A percentile compares a stretch with the other conserved stretches of the same genome.
phyloP scores from a whole-genome alignment of 2,888 invertebrate genomes.

The Eupithecia insigniata region DNA sequence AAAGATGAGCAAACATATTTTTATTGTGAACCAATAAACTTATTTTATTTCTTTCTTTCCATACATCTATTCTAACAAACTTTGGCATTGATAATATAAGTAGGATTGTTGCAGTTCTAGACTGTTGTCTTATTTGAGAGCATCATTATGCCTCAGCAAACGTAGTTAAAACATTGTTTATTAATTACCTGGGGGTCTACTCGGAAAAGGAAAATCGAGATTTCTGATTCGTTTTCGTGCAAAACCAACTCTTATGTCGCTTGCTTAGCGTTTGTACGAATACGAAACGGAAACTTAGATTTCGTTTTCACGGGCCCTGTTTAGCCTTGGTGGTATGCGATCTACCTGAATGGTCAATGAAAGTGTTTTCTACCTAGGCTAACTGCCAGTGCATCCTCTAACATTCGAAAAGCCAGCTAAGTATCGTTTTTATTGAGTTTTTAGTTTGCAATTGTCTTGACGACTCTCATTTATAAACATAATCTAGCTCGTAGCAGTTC shows the following conservation, averaged over 20 bases:
- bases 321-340: slow-evolving; percentile 7
- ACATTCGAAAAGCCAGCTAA: not conserved
- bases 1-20: too few relatives aligned
- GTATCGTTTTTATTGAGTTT: not conserved
- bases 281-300: too few relatives aligned
- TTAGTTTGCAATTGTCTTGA: not conserved
- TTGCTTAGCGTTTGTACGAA: too few relatives aligned
- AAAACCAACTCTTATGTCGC: too few relatives aligned
- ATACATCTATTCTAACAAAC: too few relatives aligned
- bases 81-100: too few relatives aligned
- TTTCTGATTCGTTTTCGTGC: too few relatives aligned
- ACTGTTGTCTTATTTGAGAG: not conserved
- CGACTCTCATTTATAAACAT: not conserved
- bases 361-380: not conserved
- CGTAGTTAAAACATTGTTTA: slow-evolving; percentile 8
- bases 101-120: not conserved
- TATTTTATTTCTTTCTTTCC: too few relatives aligned
- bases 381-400: slow-evolving; percentile 1
- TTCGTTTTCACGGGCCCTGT: too few relatives aligned
- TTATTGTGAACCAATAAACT: too few relatives aligned
- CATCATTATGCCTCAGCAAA: not conserved
- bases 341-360: not conserved
- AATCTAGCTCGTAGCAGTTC: not conserved
- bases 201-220: too few relatives aligned
- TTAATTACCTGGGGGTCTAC: too few relatives aligned